Evolutionary conservation across 2,113 vertebrate species (phyloP).

Genomic region (Cephalophus harveyi): DNA sequence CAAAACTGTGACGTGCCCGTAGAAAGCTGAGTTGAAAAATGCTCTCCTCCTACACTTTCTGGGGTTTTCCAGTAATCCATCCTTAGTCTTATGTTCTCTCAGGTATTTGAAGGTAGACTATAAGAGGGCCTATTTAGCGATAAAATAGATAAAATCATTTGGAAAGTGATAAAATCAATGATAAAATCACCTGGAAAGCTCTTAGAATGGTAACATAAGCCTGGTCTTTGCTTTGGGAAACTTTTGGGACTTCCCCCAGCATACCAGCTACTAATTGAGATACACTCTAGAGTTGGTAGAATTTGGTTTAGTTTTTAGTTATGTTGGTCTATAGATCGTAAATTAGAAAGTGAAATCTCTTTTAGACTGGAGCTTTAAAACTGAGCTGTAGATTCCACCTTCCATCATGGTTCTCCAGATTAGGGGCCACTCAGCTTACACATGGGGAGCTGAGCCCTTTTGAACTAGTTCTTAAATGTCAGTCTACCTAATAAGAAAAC

Average conservation of each 20-base stretch:
- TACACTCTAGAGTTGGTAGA: background rate
- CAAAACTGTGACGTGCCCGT: fast-evolving
- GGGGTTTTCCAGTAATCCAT: background rate
- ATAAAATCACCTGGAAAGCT: background rate
- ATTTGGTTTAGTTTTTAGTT: background rate
- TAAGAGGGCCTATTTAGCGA: background rate
- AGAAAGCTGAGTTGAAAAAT: background rate
- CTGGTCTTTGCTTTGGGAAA: background rate
- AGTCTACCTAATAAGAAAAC: background rate
- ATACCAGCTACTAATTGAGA: background rate
- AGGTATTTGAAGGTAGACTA: background rate
- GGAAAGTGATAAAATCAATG: background rate
- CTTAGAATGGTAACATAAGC: background rate
- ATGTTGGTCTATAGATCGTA: background rate
- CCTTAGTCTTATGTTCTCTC: background rate
- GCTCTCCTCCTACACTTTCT: background rate
- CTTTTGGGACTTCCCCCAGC: background rate
- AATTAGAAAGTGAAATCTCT: background rate
- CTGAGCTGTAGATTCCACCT: background rate
- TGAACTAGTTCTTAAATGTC: background rate
- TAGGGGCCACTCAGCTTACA: background rate
- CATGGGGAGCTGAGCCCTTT: background rate
- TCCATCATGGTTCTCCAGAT: background rate
- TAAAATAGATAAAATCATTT: background rate
- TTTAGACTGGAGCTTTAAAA: background rate